Percentiles rank a stretch among this genome's conserved stretches.
Evolutionary conservation across 2,888 invertebrate genomes (phyloP).

Genomic region (Trachelus troglodyta): DNA sequence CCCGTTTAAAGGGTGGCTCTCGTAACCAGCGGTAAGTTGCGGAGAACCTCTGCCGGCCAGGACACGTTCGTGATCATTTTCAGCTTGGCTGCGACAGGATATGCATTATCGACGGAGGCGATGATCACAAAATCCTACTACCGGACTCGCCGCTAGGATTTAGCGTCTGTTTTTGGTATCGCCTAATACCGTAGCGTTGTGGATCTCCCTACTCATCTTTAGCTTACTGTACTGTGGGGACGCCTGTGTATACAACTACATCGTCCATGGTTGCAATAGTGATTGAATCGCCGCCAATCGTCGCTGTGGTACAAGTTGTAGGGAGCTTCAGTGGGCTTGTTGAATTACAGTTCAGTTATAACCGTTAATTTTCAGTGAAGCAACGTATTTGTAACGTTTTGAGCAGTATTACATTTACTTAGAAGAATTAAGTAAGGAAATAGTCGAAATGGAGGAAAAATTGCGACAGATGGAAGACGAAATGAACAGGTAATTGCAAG

Average conservation of each 20-base stretch:
- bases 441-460: slow-evolving; percentile 68
- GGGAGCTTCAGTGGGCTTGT: not conserved
- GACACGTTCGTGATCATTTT: no score
- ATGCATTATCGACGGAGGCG: no score
- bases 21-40: no score
- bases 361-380: not conserved
- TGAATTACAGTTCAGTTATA: not conserved
- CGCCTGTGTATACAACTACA: not conserved
- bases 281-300: not conserved
- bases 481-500: slow-evolving; percentile 79
- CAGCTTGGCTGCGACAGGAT: no score
- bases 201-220: no score
- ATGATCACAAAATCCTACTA: no score
- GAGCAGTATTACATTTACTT: not conserved
- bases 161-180: no score
- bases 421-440: not conserved
- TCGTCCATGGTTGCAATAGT: not conserved
- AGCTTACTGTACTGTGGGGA: not conserved
- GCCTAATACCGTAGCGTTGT: no score
- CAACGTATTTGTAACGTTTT: not conserved
- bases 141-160: no score
- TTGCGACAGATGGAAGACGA: slow-evolving; percentile 90
- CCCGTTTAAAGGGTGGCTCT: no score
- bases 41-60: no score
- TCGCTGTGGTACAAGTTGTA: not conserved